A percentile compares a stretch with the other conserved stretches of the same genome.
Conservation (phyloP, 30 jellyfish, hydroid and myxozoan species). For the Catostylus mosaicus region DNA sequence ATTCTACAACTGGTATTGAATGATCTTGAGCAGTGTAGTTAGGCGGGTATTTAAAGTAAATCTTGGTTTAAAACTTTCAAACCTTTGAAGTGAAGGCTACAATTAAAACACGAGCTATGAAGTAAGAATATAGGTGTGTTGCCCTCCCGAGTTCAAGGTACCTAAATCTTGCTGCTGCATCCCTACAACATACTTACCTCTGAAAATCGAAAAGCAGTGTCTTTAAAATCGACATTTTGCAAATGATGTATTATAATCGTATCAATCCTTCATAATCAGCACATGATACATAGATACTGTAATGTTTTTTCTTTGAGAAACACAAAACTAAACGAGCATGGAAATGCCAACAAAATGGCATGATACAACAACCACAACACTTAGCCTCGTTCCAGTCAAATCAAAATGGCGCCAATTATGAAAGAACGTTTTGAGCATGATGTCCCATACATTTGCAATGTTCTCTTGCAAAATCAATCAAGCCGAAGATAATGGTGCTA, state of each 20-base stretch:
- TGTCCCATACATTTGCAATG: not conserved
- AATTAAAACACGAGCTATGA: not conserved
- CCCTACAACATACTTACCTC: not conserved
- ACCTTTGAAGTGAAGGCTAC: not conserved
- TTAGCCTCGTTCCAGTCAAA: not conserved
- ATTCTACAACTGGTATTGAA: too few species aligned
- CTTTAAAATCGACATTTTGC: not conserved
- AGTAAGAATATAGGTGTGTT: too few species aligned
- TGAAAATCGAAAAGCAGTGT: not conserved
- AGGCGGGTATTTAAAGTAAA: too few species aligned
- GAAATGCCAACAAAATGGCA: not conserved
- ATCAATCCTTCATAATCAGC: not conserved
- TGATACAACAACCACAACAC: not conserved
- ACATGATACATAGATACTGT: not conserved
- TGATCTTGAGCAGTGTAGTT: too few species aligned
- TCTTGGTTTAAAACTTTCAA: too few species aligned
- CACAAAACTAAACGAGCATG: not conserved
- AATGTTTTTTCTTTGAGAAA: not conserved
- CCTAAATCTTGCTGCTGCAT: too few species aligned
- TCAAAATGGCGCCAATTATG: slow-evolving; percentile 16
- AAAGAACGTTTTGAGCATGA: not conserved
- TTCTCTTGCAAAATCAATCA: not conserved
- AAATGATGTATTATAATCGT: not conserved
- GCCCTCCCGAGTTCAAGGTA: too few species aligned
- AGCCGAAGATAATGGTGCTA: not conserved